Evolutionary conservation across 2,888 invertebrate species (phyloP).

Genomic region (Phalera bucephala): DNA sequence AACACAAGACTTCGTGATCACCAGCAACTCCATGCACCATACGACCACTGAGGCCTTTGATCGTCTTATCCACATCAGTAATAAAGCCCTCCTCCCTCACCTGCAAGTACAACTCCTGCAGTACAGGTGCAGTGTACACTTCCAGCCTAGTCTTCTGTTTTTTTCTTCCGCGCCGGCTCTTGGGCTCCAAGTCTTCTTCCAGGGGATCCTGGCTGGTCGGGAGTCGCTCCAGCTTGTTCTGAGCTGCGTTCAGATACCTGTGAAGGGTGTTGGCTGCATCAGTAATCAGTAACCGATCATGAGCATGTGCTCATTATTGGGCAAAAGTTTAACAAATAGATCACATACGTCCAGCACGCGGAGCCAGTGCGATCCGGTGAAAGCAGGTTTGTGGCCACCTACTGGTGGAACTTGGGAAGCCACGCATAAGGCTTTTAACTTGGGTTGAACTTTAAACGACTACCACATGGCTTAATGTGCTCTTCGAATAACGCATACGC

Average conservation of each 20-base stretch:
- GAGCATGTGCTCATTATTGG: background rate
- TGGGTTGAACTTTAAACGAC: no score
- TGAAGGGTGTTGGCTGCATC: background rate
- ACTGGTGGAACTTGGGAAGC: no score
- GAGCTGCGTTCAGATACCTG: constrained; percentile 91
- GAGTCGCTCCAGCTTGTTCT: constrained; percentile 92
- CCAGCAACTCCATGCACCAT: no score
- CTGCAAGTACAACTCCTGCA: constrained; percentile 96
- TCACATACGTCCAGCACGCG: no score
- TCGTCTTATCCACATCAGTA: no score
- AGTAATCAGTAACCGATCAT: background rate
- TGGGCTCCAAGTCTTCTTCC: constrained; percentile 52
- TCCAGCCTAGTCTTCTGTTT: constrained; percentile 45
- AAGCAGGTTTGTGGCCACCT: no score
- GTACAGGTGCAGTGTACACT: constrained; percentile 87
- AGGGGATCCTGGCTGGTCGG: constrained; percentile 76
- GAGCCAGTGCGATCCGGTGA: no score
- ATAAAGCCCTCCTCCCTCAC: constrained; percentile 47
- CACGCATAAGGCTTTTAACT: no score
- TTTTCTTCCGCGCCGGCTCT: constrained; percentile 27
- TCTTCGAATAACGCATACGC: no score
- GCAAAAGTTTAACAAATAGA: background rate
- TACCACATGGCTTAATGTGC: no score
- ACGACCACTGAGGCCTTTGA: no score
- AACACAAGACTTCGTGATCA: no score